phyloP scores from a whole-genome alignment of 2,888 invertebrate genomes.

The Thumatha senex region DNA sequence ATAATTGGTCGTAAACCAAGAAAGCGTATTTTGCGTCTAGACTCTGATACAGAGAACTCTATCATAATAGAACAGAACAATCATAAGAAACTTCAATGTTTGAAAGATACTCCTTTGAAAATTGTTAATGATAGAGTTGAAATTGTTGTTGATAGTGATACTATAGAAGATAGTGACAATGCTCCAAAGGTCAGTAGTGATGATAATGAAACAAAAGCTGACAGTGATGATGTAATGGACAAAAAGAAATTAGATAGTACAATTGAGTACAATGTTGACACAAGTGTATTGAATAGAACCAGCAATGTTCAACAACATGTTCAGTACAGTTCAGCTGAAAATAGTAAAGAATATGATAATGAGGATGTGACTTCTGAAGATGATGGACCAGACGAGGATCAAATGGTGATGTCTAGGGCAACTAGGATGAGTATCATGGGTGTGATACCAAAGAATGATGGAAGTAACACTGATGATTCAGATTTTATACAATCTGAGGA shows the following conservation, averaged over 20 bases:
- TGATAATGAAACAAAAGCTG: neutral
- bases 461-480: slow-evolving; percentile 70
- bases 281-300: slow-evolving; percentile 9
- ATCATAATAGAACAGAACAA: slow-evolving; percentile 63
- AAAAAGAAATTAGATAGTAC: slow-evolving; percentile 11
- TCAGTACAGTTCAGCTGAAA: slow-evolving; percentile 8
- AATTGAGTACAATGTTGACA: slow-evolving; percentile 11
- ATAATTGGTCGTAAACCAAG: slow-evolving; percentile 55
- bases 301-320: slow-evolving; percentile 1
- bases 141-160: slow-evolving; percentile 21
- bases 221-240: neutral
- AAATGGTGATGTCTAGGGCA: slow-evolving; percentile 73
- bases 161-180: slow-evolving; percentile 25
- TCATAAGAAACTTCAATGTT: slow-evolving; percentile 57
- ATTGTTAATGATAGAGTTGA: slow-evolving; percentile 32
- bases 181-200: slow-evolving; percentile 1
- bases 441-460: slow-evolving; percentile 61
- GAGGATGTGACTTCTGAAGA: slow-evolving; percentile 28
- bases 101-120: slow-evolving; percentile 69
- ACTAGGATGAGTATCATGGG: slow-evolving; percentile 80
- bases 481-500: slow-evolving; percentile 76
- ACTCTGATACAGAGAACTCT: slow-evolving; percentile 74
- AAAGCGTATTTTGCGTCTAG: slow-evolving; percentile 63
- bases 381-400: slow-evolving; percentile 66
- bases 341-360: slow-evolving; percentile 16